phyloP scores from a whole-genome alignment of 2,113 vertebrate species.

The Chaetorhynchus papuensis region DNA sequence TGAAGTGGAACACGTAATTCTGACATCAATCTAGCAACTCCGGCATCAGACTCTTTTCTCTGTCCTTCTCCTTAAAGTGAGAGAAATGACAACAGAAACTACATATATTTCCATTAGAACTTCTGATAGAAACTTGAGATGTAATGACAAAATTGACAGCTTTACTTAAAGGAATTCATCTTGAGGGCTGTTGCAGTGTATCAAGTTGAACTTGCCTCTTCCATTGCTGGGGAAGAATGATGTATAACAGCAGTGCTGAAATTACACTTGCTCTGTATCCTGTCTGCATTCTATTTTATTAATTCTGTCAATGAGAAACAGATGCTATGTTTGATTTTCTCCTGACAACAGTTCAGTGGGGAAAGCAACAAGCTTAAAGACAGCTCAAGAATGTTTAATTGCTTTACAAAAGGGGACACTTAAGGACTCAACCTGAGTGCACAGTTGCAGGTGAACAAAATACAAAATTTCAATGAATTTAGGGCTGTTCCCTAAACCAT shows the following conservation, averaged over 20 bases:
- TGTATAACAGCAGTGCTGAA: neutral
- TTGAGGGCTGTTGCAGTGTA: neutral
- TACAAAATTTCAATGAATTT: neutral
- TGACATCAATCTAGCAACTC: neutral
- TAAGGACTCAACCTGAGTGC: neutral
- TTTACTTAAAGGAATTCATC: neutral
- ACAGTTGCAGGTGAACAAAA: neutral
- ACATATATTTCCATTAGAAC: neutral
- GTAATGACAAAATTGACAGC: neutral
- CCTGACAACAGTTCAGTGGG: neutral
- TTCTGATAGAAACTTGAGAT: neutral
- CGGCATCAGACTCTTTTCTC: neutral
- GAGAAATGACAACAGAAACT: neutral
- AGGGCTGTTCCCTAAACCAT: neutral
- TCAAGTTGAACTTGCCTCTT: neutral
- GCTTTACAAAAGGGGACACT: neutral
- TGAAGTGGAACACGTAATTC: neutral
- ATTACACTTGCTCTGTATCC: neutral
- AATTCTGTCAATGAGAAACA: slow-evolving; percentile 31
- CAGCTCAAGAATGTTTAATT: neutral
- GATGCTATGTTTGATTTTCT: neutral
- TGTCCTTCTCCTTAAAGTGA: neutral
- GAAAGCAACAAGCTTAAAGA: neutral
- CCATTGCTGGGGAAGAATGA: neutral
- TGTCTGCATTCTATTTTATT: neutral